Evolutionary conservation across 2,113 vertebrate genomes (phyloP).

Genomic region (Pteropus alecto): DNA sequence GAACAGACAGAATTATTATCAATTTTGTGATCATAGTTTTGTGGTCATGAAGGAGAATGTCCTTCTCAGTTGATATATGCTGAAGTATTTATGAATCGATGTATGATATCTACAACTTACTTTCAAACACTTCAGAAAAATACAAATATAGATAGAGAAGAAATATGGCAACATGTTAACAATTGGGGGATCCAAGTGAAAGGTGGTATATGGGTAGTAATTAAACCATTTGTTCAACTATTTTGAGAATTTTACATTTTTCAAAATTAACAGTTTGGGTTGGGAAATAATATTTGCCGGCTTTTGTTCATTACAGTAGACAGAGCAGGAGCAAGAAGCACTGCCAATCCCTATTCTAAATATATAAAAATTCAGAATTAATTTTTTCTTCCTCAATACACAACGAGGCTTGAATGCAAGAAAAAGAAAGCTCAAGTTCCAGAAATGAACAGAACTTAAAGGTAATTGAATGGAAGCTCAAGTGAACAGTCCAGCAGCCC

Average conservation of each 20-base stretch:
- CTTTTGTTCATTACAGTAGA: not conserved
- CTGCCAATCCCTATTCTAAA: not conserved
- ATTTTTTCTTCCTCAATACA: not conserved
- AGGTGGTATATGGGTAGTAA: not conserved
- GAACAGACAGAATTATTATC: not conserved
- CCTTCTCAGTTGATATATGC: not conserved
- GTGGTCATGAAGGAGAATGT: not conserved
- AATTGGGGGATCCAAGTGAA: not conserved
- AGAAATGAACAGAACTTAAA: constrained; percentile 3
- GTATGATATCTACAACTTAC: not conserved
- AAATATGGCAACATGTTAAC: not conserved
- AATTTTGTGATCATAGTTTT: not conserved
- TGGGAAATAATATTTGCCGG: not conserved
- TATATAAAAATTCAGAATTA: not conserved
- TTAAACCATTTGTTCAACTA: not conserved
- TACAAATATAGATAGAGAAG: not conserved
- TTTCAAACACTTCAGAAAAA: not conserved
- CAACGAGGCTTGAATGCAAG: not conserved
- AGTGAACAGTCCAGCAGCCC: not conserved
- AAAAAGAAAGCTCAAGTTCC: not conserved
- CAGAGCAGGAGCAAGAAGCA: not conserved
- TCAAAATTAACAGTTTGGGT: not conserved
- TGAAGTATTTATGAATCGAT: not conserved
- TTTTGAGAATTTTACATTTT: not conserved
- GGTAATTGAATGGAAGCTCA: not conserved